These are phyloP conservation scores for Morinoia aosen DNA, from an alignment of 2,888 invertebrate species.

Conservation along the genomic window DNA sequence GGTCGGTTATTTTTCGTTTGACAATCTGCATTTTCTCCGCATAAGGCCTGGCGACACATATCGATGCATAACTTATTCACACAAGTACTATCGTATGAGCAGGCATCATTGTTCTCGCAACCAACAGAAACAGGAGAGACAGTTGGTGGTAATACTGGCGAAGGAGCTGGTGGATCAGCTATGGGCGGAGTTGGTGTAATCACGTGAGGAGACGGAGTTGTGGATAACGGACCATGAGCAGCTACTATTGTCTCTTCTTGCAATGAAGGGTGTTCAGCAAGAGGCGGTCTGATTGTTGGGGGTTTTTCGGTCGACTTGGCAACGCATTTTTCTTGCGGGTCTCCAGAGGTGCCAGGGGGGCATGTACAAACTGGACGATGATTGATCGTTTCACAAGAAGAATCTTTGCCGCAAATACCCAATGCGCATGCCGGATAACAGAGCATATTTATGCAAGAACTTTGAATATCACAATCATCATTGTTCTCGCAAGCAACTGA, in stretches of 20 bases:
- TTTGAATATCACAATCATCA: constrained; percentile 60
- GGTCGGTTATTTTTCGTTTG: constrained; percentile 73
- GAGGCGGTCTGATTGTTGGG: constrained; percentile 28
- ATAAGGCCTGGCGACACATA: constrained; percentile 80
- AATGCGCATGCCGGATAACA: constrained; percentile 63
- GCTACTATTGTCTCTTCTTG: constrained; percentile 47
- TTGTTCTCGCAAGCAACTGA: constrained; percentile 62
- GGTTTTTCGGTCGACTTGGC: constrained; percentile 56
- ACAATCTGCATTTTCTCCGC: constrained; percentile 70
- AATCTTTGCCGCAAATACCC: constrained; percentile 74
- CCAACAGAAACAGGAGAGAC: constrained; percentile 56
- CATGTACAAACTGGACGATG: constrained; percentile 78
- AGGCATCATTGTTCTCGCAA: constrained; percentile 74
- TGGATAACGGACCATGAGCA: constrained; percentile 15
- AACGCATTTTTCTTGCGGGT: constrained; percentile 57
- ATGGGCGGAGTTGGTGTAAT: background rate
- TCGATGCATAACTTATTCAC: constrained; percentile 87
- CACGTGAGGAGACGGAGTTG: background rate
- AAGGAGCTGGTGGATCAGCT: background rate
- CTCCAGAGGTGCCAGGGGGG: constrained; percentile 79
- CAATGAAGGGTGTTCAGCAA: background rate
- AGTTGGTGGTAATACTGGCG: constrained; percentile 44
- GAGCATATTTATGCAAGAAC: constrained; percentile 62
- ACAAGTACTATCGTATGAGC: constrained; percentile 76
- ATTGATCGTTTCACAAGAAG: constrained; percentile 69